Base-by-base conservation (phyloP, 2,888 invertebrate genomes). In the Limnephilus marmoratus region DNA sequence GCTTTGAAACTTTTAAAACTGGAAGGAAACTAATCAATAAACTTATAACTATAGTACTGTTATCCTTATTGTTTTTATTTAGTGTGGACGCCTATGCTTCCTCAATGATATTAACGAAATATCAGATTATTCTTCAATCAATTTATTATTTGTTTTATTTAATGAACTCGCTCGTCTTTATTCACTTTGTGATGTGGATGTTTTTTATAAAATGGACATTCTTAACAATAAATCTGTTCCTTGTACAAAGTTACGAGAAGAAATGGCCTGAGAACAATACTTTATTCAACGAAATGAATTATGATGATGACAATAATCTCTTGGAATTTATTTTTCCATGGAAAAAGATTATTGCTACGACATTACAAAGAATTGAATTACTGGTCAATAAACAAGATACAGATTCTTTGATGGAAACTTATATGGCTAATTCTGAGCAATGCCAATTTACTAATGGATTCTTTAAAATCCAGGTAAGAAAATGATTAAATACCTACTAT, bases 401-500 rank as follows among this genome's bases (percentile, higher is more conserved):
- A 37, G 31, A 34, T 83, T 13, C 34, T 31, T 37, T 83, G 34
- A 83, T 83, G 82, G 82, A 83, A 83, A 15, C 18, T 31, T 83
- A 83, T 3, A 24, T 83, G 34, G 5, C 1, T 34, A 83, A 37
- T 9, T 83, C 13, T 15, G 82, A 83, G 18, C 82, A 83, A 83
- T 18, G 82, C 34, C 15, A 83, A 83, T 83, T 29, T 34, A 34
- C 34, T 34, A 83, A 83, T 37, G 34, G 9, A 13, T 83, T 83
- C 34, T 83, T 83, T 18, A 83, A 83, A 31, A 24, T 83, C 34
- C 82, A 83, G 82, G 82, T 83, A 18, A 83, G 68, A 68, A 68
- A 68, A 68, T 24, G 2, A 24, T n/a, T 68, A 9, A 24, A 24
- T 53, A 53, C 5, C 1, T 53, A 53, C 18, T 53, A 13, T 18